Evolutionary conservation across 2,797 vertebrate genomes (phyloP), one percentile per base, ranked within the genome.

Genomic region (Hippocampus kuda): DNA sequence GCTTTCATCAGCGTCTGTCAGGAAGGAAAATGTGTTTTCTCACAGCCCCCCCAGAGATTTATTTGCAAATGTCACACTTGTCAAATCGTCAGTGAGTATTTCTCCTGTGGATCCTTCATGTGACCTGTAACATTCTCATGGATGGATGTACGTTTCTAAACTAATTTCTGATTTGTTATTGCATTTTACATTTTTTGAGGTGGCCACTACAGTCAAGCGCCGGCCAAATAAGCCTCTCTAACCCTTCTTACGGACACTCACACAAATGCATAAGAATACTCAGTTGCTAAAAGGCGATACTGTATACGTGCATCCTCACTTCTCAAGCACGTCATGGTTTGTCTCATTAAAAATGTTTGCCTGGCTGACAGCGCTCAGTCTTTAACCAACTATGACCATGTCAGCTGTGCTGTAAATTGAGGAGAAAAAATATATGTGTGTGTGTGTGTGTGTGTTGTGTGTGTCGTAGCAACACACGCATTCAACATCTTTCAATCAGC

Each of bases 291-390:
- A 57, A n/a, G 65, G 78, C 53, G 20, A 63, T 71, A 66, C 3
- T 51, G 48, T 51, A 66, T 72, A 66, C 63, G 30, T 70, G 77
- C 73, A 71, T 72, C 61, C 11, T 77, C 75, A 79, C 70, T 76
- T 69, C 70, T 81, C 77, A 74, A 69, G 67, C 77, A 79, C 64
- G 10, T 78, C 78, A 74, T 69, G 34, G 72, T 75, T 81, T 80
- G 66, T 78, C 86, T 88, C 86, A 89, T 90, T 88, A 88, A 88
- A 89, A 89, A 75, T 86, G 66, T 82, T 80, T 86, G 87, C 84
- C 82, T 89, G 87, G 81, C 71, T 86, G 85, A 83, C 75, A 80
- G 68, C 67, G 41, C 70, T 76, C 69, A 80, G 80, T 77, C 65
- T 82, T 75, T 70, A 87, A 66, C 80, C 80, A 73, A 81, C 79